These are phyloP conservation scores for Antheraea mylitta DNA, from an alignment of 1,140 invertebrate species.

Conservation along the genomic window DNA sequence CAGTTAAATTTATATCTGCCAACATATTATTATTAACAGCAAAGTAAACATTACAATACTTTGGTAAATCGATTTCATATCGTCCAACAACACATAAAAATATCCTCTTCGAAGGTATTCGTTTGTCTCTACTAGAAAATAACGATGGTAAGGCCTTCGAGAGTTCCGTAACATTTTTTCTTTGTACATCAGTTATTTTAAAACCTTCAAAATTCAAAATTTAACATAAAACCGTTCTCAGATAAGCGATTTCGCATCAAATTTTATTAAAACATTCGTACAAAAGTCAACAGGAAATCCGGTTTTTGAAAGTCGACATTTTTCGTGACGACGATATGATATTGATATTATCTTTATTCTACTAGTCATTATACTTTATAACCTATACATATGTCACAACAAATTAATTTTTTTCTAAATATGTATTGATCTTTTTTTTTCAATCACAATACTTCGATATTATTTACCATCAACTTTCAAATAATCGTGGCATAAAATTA, in stretches of 20 bases:
- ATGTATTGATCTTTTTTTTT: no score
- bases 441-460: no score
- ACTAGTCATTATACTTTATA: no score
- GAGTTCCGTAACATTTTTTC: neutral
- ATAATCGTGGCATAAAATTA: no score
- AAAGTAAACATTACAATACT: constrained; percentile 3
- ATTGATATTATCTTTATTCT: no score
- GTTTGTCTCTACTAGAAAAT: neutral
- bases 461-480: no score
- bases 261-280: neutral
- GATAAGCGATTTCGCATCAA: neutral
- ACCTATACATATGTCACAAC: no score
- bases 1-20: neutral
- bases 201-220: neutral
- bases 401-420: no score
- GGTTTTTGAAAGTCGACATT: neutral
- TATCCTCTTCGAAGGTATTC: neutral
- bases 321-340: no score
- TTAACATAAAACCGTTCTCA: neutral
- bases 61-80: neutral
- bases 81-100: neutral
- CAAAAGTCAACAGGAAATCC: neutral
- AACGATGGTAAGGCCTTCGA: neutral
- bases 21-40: neutral
- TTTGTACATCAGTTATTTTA: neutral